Percentiles rank a stretch among this genome's conserved stretches.
phyloP scores from a whole-genome alignment of 2,797 vertebrate species.

The Eurystomus glaucurus region DNA sequence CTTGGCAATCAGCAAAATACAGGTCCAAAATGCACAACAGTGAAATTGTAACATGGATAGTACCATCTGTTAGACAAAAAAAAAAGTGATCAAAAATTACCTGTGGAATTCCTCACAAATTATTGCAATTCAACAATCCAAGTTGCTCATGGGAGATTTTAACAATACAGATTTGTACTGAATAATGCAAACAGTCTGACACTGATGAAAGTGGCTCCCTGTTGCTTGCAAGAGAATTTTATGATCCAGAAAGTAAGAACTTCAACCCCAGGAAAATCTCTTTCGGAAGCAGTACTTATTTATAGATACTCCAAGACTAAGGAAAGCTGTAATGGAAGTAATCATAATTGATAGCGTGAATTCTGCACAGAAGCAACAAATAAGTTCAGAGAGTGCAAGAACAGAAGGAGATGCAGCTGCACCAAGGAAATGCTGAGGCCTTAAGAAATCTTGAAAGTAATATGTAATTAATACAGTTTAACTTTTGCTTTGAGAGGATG shows the following conservation, averaged over 20 bases:
- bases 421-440: background rate
- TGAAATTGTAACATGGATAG: background rate
- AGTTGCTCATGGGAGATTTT: background rate
- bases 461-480: background rate
- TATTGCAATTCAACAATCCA: background rate
- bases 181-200: background rate
- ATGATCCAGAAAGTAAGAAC: background rate
- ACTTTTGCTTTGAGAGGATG: background rate
- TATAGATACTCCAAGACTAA: background rate
- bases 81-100: background rate
- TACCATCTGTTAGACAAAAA: background rate
- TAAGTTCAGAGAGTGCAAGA: background rate
- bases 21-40: background rate
- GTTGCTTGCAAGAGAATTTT: background rate
- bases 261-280: background rate
- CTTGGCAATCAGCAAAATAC: background rate
- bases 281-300: background rate
- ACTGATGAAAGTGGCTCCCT: background rate
- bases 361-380: background rate
- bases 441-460: background rate
- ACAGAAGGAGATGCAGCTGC: background rate
- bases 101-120: background rate
- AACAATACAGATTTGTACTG: background rate
- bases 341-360: background rate
- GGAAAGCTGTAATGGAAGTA: background rate